Percentiles rank a stretch among this genome's conserved stretches.
These are phyloP conservation scores for Burhinus oedicnemus DNA, from an alignment of 2,113 vertebrate genomes.

Conservation along the genomic window DNA sequence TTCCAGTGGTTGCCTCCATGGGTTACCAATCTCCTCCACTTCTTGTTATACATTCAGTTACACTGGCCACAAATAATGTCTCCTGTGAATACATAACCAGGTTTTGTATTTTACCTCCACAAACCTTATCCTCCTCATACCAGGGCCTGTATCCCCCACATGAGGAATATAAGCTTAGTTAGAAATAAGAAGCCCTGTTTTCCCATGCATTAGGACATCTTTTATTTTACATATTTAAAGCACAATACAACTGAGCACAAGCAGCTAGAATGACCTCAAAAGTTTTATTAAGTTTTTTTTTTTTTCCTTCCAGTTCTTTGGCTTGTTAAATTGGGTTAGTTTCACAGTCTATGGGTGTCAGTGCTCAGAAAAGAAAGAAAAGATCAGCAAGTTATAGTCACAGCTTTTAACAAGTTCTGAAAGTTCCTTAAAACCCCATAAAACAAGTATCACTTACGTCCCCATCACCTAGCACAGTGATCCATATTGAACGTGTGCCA, in stretches of 20 bases:
- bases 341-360: background rate
- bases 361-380: background rate
- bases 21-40: background rate
- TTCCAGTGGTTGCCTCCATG: slow-evolving; percentile 6
- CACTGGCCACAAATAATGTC: background rate
- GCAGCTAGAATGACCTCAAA: background rate
- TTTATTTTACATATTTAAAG: background rate
- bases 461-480: background rate
- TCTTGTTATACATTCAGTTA: background rate
- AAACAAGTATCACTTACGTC: background rate
- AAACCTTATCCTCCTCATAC: background rate
- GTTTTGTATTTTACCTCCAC: background rate
- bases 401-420: background rate
- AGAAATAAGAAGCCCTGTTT: background rate
- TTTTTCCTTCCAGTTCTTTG: background rate
- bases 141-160: background rate
- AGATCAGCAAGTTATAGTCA: background rate
- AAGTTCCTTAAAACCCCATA: background rate
- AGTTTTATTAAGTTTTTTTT: background rate
- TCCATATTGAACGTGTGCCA: background rate
- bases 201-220: background rate
- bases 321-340: background rate
- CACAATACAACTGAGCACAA: background rate
- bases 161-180: background rate
- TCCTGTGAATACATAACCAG: background rate